Base-by-base conservation (phyloP, 2,797 vertebrate genomes). In the Silurus lanzhouensis region DNA sequence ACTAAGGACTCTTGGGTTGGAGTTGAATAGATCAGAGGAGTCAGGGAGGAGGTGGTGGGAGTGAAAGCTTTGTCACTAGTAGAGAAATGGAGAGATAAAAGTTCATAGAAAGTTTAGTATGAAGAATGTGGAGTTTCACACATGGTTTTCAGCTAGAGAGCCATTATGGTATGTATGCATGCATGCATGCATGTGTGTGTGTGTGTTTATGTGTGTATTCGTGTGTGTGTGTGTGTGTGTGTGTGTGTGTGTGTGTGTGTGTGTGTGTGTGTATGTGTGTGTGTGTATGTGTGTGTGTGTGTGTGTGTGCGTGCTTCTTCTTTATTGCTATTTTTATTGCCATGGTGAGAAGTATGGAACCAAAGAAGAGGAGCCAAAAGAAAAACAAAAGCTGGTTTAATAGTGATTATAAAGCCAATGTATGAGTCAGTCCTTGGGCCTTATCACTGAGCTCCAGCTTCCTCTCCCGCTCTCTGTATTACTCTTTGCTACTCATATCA, bases 391-490 rank as follows among this genome's bases (percentile, higher is more conserved):
- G 75, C 79, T 89, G 88, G 67, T 66, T 38, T 89, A 88, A 86
- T 83, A 84, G 81, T 82, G 84, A 92, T 91, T 90, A 91, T 88
- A 91, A 90, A 88, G 88, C 86, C 88, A 90, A 83, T 58, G 61
- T 58, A 81, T 86, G 46, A 90, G 83, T 88, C 88, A 72, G 67
- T 81, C 72, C 70, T 71, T 78, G 82, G 83, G 90, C 88, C 92
- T 85, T 93, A 94, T 95, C 93, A 93, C 91, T 20, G 57, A 82
- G 57, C 86, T 2, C 79, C 93, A 95, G 92, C 89, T 94, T 94
- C 90, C 91, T 90, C 81, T 85, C 82, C 44, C 46, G 72, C 66
- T 79, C 83, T 70, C 63, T 63, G 83, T 82, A 68, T 71, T 87
- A 57, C 83, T 83, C 78, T 75, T 77, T 87, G 72, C 68, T 75